A percentile compares a stretch with the other conserved stretches of the same genome.
These are phyloP conservation scores for Leucoptera coffeella DNA, from an alignment of 2,888 invertebrate species.

Conservation along the genomic window DNA sequence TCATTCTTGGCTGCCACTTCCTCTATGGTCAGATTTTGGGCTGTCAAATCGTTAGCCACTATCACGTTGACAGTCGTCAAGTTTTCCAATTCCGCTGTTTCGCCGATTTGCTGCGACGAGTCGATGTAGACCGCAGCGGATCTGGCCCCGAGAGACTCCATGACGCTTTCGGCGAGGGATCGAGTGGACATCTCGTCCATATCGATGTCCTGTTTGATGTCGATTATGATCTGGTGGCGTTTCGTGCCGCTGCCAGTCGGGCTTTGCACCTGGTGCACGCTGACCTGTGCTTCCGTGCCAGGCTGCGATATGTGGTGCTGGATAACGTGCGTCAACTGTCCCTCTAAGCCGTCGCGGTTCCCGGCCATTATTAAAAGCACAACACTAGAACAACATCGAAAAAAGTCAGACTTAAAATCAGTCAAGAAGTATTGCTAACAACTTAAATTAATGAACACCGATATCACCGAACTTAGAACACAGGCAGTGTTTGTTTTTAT, in stretches of 20 bases:
- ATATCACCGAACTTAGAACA: too few relatives aligned
- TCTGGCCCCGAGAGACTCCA: constrained; percentile 42
- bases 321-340: constrained; percentile 35
- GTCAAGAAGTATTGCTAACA: constrained; percentile 16
- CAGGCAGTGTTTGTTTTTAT: too few relatives aligned
- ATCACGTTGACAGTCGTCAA: constrained; percentile 44
- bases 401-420: constrained; percentile 26
- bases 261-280: constrained; percentile 38
- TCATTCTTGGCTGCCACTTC: neutral
- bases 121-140: constrained; percentile 46
- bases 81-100: constrained; percentile 32
- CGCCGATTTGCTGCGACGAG: constrained; percentile 17
- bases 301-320: constrained; percentile 36
- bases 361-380: constrained; percentile 25
- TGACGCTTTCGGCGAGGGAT: constrained; percentile 42
- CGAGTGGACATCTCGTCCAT: constrained; percentile 41
- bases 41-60: constrained; percentile 30
- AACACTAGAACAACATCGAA: constrained; percentile 9
- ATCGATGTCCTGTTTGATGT: constrained; percentile 45
- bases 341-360: constrained; percentile 23
- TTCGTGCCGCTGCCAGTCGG: constrained; percentile 32
- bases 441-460: constrained; percentile 37
- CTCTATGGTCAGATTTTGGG: constrained; percentile 9
- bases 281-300: constrained; percentile 34
- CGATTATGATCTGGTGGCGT: constrained; percentile 44